Evolutionary conservation across 2,797 vertebrate species (phyloP), one percentile per base, ranked within the genome.

Genomic region (Phoeniculus purpureus): DNA sequence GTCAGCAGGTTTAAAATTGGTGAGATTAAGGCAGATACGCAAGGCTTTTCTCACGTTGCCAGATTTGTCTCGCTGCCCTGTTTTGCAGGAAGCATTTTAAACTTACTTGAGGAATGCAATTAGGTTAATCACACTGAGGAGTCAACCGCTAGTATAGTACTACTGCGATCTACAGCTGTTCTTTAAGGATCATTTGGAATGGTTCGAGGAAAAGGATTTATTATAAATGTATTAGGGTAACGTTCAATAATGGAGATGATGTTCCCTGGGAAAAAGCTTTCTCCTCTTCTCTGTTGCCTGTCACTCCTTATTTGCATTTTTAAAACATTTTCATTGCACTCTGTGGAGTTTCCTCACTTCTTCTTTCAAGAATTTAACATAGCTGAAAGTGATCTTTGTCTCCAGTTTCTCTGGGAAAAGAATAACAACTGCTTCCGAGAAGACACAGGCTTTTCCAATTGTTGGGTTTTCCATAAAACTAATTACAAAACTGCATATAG

Each of bases 1-100:
- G 96, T 96, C 80, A 88, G 70, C 58, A 88, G 43, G 66, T 90
- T 96, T 96, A 95, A 94, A 95, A 96, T 94, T 91, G 68, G 32
- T 72, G 25, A 90, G 66, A 91, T 87, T 93, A 80, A 92, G 62
- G 56, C 37, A 95, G 64, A 85, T 81, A 70, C 51, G 43, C 34
- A 54, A 66, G 73, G 54, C 60, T 90, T 96, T 95, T 86, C 76
- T 91, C 20, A 62, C 67, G 84, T 84, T 85, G 58, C 31, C 11
- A 13, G 8, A 4, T 47, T 87, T 84, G 76, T 91, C 20, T 78
- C 81, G 26, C 72, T 65, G 15, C 26, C 32, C 37, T 37, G 10
- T 51, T 94, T 92, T 72, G 27, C 83, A 34, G 45, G 54, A 83
- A 85, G 32, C 3, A 40, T 78, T 87, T 87, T 61, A 25, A 91